Percentiles rank a stretch among this genome's conserved stretches.
phyloP scores from a whole-genome alignment of 1,140 invertebrate genomes.

The Apis laboriosa region DNA sequence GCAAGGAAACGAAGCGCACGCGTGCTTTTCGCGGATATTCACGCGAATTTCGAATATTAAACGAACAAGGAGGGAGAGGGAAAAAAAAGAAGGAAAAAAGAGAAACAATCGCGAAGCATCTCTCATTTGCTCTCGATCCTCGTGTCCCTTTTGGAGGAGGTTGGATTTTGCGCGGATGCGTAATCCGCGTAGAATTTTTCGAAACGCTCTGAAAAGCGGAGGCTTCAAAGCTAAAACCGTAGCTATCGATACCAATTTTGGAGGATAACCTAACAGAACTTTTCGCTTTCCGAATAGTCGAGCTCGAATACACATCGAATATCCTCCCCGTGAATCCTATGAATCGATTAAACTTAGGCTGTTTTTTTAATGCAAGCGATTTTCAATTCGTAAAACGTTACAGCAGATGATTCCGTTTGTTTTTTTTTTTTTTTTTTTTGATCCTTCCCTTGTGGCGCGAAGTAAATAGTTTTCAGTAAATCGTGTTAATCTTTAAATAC shows the following conservation, averaged over 20 bases:
- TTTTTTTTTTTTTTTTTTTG: no score
- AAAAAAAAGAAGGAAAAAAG: background rate
- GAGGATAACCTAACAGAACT: constrained; percentile 6
- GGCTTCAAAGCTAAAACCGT: background rate
- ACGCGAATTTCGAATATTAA: constrained; percentile 60
- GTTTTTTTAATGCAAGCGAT: background rate
- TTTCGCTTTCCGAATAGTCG: background rate
- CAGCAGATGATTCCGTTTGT: background rate
- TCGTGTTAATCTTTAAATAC: no score
- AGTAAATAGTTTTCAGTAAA: no score
- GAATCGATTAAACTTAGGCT: background rate
- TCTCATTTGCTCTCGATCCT: constrained; percentile 7
- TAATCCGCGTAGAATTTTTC: constrained; percentile 17
- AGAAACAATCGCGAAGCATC: background rate
- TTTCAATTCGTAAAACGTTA: background rate
- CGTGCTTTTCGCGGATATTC: constrained; percentile 29
- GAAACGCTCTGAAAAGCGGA: background rate
- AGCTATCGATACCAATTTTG: background rate
- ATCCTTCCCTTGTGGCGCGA: no score
- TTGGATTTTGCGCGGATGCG: background rate
- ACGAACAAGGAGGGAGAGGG: constrained; percentile 11
- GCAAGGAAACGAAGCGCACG: constrained; percentile 65
- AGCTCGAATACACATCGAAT: background rate
- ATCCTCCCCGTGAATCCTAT: background rate
- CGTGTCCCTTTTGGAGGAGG: background rate